Evolutionary conservation across 1,140 invertebrate species (phyloP), one percentile per base, ranked within the genome.

Genomic region (Philaenus spumarius): DNA sequence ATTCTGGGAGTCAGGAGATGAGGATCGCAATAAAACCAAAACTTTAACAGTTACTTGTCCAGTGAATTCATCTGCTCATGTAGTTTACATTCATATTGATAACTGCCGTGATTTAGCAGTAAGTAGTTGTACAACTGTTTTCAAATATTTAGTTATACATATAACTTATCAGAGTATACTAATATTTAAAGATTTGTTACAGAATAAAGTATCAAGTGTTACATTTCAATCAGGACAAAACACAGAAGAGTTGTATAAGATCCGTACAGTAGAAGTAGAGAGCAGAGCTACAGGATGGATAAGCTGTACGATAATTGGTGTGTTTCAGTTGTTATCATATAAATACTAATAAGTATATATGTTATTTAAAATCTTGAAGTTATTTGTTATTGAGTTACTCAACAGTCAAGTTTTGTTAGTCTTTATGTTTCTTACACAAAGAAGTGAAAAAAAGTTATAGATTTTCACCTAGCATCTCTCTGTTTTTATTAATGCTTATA

Each of bases 1-100:
- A 0, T 99, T 98, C 73, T 99, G 96, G 96, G 96, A 99, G 75
- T 97, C 93, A 58, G 95, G 95, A 2, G 95, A 98, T 66, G 95
- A 98, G 69, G 95, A 97, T 73, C 75, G 87, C 52, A 95, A 94
- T 69, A 93, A 93, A 72, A 85, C 88, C 1, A 96, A 97, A 70
- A 78, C 76, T 1, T 79, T 90, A n/a, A 82, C 78, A 14, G 73
- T 87, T 12, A 73, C 75, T 11, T 82, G 78, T 55, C 72, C 74
- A 1, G 69, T 79, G 34, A 79, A 79, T 43, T 77, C 81, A 40
- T 76, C 78, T 61, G 84, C 85, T 1, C 78, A 78, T 43, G 78
- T 89, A 54, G 70, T 94, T 2, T 90, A 90, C 64, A 80, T 97
- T 23, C 93, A 97, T 66, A 84, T 98, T 54, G 94, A 98, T 69